Conservation (phyloP, 2,888 invertebrate species). For the Arrhopalites spinosus region DNA sequence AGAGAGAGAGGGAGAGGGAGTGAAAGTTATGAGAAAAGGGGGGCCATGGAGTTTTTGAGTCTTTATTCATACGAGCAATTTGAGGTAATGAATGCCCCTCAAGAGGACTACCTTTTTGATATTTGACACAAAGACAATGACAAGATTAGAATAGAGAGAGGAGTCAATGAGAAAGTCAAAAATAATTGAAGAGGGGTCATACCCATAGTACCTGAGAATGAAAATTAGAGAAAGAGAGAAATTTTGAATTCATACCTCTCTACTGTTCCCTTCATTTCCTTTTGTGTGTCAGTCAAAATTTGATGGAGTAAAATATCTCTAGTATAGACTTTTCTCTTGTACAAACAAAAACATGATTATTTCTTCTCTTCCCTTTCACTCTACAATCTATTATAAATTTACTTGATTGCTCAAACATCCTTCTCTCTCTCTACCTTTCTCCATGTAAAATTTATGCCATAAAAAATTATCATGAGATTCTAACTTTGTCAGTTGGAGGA, state of each 20-base stretch:
- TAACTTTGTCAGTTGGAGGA: neutral
- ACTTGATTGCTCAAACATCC: slow-evolving; percentile 28
- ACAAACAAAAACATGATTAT: neutral
- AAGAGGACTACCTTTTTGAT: too few species aligned
- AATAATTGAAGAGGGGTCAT: neutral
- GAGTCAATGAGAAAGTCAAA: neutral
- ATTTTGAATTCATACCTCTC: neutral
- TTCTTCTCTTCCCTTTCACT: neutral
- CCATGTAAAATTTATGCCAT: slow-evolving; percentile 20
- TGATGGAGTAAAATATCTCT: neutral
- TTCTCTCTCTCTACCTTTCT: neutral
- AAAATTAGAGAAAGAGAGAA: neutral
- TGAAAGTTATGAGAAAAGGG: too few species aligned
- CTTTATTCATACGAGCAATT: slow-evolving; percentile 1
- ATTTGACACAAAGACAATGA: too few species aligned
- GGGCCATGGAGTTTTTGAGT: too few species aligned
- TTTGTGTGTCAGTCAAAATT: neutral
- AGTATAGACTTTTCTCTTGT: too few species aligned
- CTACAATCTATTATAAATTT: slow-evolving; percentile 1
- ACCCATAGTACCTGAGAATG: neutral
- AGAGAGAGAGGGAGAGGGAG: too few species aligned
- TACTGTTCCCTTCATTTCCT: neutral
- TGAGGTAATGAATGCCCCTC: slow-evolving; percentile 22
- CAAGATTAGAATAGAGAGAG: neutral
- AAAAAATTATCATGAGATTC: slow-evolving; percentile 24